Percentiles rank a stretch among this genome's conserved stretches.
phyloP scores from a whole-genome alignment of 1,140 invertebrate genomes.

The Drosophila insularis region DNA sequence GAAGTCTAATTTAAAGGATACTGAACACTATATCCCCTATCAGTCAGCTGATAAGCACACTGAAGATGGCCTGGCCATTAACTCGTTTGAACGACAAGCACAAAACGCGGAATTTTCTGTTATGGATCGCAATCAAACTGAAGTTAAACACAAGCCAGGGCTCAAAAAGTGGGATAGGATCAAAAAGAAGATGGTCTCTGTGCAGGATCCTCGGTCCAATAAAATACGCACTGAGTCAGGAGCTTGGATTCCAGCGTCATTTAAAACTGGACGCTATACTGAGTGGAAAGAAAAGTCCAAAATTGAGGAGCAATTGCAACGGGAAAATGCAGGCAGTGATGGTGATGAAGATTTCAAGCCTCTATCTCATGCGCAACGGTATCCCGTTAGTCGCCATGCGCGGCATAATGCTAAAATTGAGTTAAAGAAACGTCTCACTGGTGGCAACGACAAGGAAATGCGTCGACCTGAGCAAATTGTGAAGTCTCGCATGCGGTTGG shows the following conservation, averaged over 20 bases:
- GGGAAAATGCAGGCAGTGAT: conserved; percentile 85
- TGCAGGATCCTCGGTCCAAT: conserved; percentile 86
- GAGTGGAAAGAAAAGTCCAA: conserved; percentile 94
- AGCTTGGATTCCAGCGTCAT: conserved; percentile 95
- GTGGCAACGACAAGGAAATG: conserved; percentile 84
- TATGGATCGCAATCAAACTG: conserved; percentile 87
- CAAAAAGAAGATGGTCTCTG: conserved; percentile 94
- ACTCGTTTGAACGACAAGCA: conserved; percentile 89
- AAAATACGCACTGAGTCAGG: conserved; percentile 98
- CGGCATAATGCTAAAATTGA: conserved; percentile 86
- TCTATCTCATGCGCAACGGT: conserved; percentile 77
- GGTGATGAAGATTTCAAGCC: conserved; percentile 79
- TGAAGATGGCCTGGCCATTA: conserved; percentile 94
- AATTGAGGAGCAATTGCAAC: conserved; percentile 85
- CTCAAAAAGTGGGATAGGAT: conserved; percentile 93
- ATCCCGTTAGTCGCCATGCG: conserved; percentile 84
- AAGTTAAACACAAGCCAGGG: conserved; percentile 84
- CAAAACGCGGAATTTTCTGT: conserved; percentile 90
- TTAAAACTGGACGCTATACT: conserved; percentile 94
- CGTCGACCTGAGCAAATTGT: conserved; percentile 88
- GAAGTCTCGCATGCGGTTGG: conserved; percentile 84
- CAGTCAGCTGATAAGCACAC: conserved; percentile 92
- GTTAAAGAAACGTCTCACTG: conserved; percentile 81
- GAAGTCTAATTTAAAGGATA: conserved; percentile 85
- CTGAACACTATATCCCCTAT: conserved; percentile 94